phyloP scores from a whole-genome alignment of 2,113 vertebrate genomes.

The Cranoglanis bouderius region DNA sequence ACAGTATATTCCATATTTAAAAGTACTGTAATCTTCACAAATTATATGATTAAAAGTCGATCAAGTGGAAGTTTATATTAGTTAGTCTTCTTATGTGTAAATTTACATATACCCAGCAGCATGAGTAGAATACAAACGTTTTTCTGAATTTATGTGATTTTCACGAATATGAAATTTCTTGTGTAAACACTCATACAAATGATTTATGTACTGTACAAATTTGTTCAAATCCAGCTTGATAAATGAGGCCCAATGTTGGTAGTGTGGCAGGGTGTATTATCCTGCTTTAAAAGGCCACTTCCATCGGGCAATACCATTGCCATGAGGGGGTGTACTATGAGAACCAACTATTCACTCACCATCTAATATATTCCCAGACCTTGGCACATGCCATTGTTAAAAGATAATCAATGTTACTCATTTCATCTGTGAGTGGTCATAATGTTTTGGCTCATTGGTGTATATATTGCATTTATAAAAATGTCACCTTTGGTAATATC shows the following conservation, averaged over 20 bases:
- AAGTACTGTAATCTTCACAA: not conserved
- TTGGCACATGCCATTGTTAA: not conserved
- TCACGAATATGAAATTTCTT: not conserved
- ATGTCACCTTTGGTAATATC: slow-evolving; percentile 87
- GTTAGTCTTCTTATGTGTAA: not conserved
- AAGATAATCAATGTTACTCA: not conserved
- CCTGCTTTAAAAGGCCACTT: too few species aligned
- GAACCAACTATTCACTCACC: not conserved
- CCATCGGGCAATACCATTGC: too few species aligned
- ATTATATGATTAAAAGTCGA: not conserved
- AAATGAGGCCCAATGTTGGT: too few species aligned
- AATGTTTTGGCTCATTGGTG: not conserved
- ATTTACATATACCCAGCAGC: too few species aligned
- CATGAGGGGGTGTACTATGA: not conserved
- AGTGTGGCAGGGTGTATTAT: too few species aligned
- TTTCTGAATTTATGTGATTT: not conserved
- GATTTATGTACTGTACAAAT: not conserved
- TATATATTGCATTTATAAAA: not conserved
- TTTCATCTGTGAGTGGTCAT: not conserved
- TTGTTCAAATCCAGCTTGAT: too few species aligned
- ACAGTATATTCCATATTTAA: not conserved
- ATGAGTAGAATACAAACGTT: too few species aligned
- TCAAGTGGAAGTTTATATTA: not conserved
- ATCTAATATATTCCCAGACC: not conserved
- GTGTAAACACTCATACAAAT: not conserved